These are phyloP conservation scores for Petrolisthes cinctipes DNA, from an alignment of 2,888 invertebrate species.

Conservation along the genomic window DNA sequence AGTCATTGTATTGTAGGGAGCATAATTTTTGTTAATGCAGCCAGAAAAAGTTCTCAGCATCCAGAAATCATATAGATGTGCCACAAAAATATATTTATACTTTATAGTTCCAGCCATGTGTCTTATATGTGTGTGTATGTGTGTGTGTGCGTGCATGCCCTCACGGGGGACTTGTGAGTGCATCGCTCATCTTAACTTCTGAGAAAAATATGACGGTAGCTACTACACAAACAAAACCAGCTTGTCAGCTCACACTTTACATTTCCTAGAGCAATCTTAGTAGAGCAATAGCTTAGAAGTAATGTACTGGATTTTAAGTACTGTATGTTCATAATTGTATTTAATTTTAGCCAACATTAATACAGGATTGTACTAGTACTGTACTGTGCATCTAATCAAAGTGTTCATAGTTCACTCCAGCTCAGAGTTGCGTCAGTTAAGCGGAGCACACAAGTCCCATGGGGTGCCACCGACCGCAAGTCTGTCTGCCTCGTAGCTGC, in stretches of 20 bases:
- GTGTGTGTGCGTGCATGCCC: constrained; percentile 20
- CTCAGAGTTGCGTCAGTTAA: constrained; percentile 9
- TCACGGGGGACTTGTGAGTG: constrained; percentile 19
- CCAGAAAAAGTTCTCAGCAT: constrained; percentile 6
- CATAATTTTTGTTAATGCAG: constrained; percentile 3
- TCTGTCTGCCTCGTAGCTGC: constrained; percentile 43
- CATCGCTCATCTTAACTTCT: background rate
- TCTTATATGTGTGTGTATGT: constrained; percentile 47
- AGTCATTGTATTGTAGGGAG: constrained; percentile 11
- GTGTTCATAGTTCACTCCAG: background rate
- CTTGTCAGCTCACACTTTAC: no score
- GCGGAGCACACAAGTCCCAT: constrained; percentile 22
- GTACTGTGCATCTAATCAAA: background rate
- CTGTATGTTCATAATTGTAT: background rate
- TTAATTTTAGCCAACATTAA: background rate
- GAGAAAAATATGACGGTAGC: background rate
- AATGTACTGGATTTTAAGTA: background rate
- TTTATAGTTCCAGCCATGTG: constrained; percentile 57
- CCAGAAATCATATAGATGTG: constrained; percentile 47
- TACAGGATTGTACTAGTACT: background rate
- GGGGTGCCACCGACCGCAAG: constrained; percentile 28
- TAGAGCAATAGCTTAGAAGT: no score
- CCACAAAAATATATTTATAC: constrained; percentile 44
- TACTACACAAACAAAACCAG: no score
- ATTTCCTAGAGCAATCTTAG: no score